Percentiles rank a stretch among this genome's conserved stretches.
Evolutionary conservation across 2,888 invertebrate genomes (phyloP).

Genomic region (Acleris sparsana): DNA sequence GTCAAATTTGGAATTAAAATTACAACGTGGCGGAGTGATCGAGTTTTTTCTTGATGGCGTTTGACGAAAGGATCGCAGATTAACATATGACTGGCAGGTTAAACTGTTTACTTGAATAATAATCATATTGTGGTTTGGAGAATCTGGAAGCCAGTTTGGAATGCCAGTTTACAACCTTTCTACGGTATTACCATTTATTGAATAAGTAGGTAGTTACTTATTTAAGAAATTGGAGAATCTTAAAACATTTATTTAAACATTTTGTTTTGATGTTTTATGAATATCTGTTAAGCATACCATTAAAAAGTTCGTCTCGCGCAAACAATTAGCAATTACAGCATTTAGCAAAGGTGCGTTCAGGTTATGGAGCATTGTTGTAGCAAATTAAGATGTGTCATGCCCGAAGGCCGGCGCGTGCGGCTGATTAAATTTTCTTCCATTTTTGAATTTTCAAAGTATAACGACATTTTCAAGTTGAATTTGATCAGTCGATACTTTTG

Average conservation of each 20-base stretch:
- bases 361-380: slow-evolving; percentile 16
- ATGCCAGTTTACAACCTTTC: too few relatives aligned
- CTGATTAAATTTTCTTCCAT: slow-evolving; percentile 6
- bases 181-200: too few relatives aligned
- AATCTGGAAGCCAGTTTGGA: not conserved
- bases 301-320: slow-evolving; percentile 6
- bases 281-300: not conserved
- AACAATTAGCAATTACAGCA: slow-evolving; percentile 12
- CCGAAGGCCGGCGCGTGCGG: slow-evolving; percentile 9
- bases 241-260: too few relatives aligned
- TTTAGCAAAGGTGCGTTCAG: slow-evolving; percentile 12
- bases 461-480: too few relatives aligned
- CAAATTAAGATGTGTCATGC: slow-evolving; percentile 12
- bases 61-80: slow-evolving; percentile 58
- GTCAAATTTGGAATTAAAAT: slow-evolving; percentile 71
- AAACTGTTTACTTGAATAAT: slow-evolving; percentile 17
- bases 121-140: slow-evolving; percentile 1
- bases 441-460: not conserved
- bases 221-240: too few relatives aligned
- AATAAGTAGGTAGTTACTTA: too few relatives aligned
- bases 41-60: slow-evolving; percentile 49
- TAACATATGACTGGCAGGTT: slow-evolving; percentile 49
- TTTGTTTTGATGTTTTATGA: too few relatives aligned
- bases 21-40: slow-evolving; percentile 52
- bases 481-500: too few relatives aligned